phyloP scores from a whole-genome alignment of 2,888 invertebrate species.

The Anodontia alba region DNA sequence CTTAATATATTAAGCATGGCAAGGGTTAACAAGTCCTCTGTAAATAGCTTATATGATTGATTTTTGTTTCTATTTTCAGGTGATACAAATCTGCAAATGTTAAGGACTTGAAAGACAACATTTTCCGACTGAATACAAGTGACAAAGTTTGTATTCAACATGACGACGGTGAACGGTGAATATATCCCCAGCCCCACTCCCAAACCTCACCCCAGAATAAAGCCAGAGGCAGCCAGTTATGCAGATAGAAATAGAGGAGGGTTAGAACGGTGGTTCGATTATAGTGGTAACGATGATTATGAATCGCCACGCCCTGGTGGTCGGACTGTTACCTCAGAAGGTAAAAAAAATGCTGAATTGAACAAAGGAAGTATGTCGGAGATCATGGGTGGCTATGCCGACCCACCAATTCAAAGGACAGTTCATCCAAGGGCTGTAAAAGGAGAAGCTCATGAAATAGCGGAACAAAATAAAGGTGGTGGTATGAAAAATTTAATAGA shows the following conservation, averaged over 20 bases:
- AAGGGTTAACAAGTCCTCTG: no score
- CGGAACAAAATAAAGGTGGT: conserved; percentile 74
- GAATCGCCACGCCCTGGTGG: conserved; percentile 69
- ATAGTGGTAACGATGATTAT: conserved; percentile 67
- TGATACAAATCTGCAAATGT: not conserved
- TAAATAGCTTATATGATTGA: no score
- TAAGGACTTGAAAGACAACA: not conserved
- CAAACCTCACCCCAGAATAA: conserved; percentile 70
- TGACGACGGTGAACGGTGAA: conserved; percentile 70
- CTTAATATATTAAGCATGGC: no score
- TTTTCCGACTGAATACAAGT: not conserved
- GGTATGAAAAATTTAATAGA: conserved; percentile 77
- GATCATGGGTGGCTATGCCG: conserved; percentile 77
- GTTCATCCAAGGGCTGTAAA: conserved; percentile 75
- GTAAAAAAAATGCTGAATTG: conserved; percentile 64
- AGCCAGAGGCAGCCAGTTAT: conserved; percentile 71
- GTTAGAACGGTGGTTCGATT: conserved; percentile 73
- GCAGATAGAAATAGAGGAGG: conserved; percentile 70
- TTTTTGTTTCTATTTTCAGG: conserved; percentile 4
- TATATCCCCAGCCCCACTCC: conserved; percentile 69
- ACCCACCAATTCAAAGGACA: conserved; percentile 66
- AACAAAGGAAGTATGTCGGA: conserved; percentile 77
- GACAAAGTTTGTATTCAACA: conserved; percentile 32
- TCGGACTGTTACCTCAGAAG: conserved; percentile 67
- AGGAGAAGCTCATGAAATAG: conserved; percentile 70